phyloP scores from a whole-genome alignment of 2,888 invertebrate genomes.

The Xestia ashworthii region DNA sequence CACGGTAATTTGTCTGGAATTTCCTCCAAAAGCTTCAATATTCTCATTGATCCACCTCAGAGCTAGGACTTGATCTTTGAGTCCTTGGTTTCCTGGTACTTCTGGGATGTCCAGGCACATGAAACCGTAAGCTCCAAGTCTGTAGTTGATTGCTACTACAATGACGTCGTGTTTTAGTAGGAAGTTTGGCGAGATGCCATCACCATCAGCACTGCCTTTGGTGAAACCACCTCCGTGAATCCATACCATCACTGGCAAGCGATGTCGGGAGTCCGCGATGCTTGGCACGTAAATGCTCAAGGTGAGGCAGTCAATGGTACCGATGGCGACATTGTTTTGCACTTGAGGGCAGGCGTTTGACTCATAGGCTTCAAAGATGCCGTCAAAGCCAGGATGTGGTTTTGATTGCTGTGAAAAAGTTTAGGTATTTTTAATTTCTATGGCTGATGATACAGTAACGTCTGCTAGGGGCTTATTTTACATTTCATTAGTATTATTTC shows the following conservation, averaged over 20 bases:
- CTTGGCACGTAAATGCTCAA: slow-evolving; percentile 67
- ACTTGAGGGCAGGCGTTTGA: slow-evolving; percentile 63
- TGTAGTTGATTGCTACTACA: slow-evolving; percentile 52
- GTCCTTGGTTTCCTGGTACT: slow-evolving; percentile 74
- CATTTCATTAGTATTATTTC: too few species aligned
- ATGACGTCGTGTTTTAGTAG: slow-evolving; percentile 50
- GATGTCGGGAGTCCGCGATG: slow-evolving; percentile 29
- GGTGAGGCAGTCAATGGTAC: slow-evolving; percentile 63
- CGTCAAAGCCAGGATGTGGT: slow-evolving; percentile 49
- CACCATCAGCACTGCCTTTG: slow-evolving; percentile 24
- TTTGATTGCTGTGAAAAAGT: slow-evolving; percentile 20
- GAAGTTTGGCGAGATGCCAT: slow-evolving; percentile 13
- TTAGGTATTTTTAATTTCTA: neutral
- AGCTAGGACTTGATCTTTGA: slow-evolving; percentile 72
- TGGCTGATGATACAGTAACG: neutral
- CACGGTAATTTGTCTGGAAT: slow-evolving; percentile 63
- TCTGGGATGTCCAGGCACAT: slow-evolving; percentile 65
- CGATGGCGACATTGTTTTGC: slow-evolving; percentile 14
- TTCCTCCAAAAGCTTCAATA: slow-evolving; percentile 72
- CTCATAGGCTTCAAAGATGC: slow-evolving; percentile 61
- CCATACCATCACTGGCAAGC: slow-evolving; percentile 56
- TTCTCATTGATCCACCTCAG: slow-evolving; percentile 73
- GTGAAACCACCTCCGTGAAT: slow-evolving; percentile 51
- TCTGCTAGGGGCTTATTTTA: neutral
- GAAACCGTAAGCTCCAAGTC: slow-evolving; percentile 69